A percentile compares a stretch with the other conserved stretches of the same genome.
phyloP scores from a whole-genome alignment of 2,888 invertebrate genomes.

The Ennomos quercinarius region DNA sequence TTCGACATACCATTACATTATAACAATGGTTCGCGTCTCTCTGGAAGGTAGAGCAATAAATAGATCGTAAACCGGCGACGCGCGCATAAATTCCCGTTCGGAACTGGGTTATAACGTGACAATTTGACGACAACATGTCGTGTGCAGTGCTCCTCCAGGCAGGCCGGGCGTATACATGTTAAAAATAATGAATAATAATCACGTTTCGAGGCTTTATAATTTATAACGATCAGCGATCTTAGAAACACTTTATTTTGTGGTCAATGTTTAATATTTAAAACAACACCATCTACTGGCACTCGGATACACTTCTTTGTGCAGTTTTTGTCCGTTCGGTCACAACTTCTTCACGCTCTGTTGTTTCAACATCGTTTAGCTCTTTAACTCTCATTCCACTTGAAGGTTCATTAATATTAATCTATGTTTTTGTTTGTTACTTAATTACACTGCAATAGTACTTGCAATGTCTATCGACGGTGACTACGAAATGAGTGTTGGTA shows the following conservation, averaged over 20 bases:
- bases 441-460: constrained; percentile 35
- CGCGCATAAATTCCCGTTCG: constrained; percentile 59
- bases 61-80: constrained; percentile 63
- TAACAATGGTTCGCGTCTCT: constrained; percentile 52
- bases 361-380: constrained; percentile 39
- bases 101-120: constrained; percentile 52
- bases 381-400: constrained; percentile 34
- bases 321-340: constrained; percentile 34
- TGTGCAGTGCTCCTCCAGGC: no score
- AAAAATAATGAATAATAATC: constrained; percentile 23
- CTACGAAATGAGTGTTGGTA: constrained; percentile 16
- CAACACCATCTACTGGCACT: constrained; percentile 53
- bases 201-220: background rate
- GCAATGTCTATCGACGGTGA: constrained; percentile 26
- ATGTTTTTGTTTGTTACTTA: constrained; percentile 40
- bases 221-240: constrained; percentile 4
- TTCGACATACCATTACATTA: constrained; percentile 59
- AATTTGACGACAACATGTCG: constrained; percentile 47
- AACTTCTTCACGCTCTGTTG: constrained; percentile 35
- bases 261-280: constrained; percentile 13
- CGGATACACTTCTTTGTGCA: constrained; percentile 36
- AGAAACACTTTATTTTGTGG: background rate
- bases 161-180: constrained; percentile 3
- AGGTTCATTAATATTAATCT: constrained; percentile 36
- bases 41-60: constrained; percentile 60